phyloP scores from a whole-genome alignment of 2,797 vertebrate genomes.

The Acanthurus lineatus region DNA sequence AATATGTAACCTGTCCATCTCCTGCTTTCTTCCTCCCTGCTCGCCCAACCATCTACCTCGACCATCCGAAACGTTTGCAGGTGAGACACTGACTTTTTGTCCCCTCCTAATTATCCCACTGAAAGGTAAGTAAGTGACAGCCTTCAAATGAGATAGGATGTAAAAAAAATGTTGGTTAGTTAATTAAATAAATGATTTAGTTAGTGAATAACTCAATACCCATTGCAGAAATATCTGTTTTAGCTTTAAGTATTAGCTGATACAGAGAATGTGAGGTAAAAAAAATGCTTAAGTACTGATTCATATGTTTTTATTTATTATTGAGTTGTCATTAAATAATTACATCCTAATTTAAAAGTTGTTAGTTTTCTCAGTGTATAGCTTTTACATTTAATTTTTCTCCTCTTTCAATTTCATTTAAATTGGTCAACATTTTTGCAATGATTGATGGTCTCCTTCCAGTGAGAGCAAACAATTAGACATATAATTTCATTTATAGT shows the following conservation, averaged over 20 bases:
- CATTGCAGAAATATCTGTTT: too few relatives aligned
- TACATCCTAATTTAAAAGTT: too few relatives aligned
- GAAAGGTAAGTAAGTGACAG: not conserved
- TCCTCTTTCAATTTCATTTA: not conserved
- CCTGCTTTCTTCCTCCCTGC: not conserved
- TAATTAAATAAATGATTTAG: not conserved
- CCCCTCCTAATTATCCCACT: not conserved
- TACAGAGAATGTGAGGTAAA: too few relatives aligned
- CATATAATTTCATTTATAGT: not conserved
- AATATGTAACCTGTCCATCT: slow-evolving; percentile 17
- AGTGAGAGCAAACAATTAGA: not conserved
- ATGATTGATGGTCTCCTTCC: not conserved
- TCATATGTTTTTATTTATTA: too few relatives aligned
- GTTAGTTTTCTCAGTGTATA: too few relatives aligned
- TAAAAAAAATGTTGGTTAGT: too few relatives aligned
- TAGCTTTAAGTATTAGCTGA: too few relatives aligned
- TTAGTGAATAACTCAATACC: too few relatives aligned
- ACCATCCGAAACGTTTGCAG: not conserved
- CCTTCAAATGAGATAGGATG: too few relatives aligned
- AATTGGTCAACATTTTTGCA: not conserved
- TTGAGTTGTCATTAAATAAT: too few relatives aligned
- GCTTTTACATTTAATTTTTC: not conserved
- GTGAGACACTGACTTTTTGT: not conserved
- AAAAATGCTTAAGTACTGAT: too few relatives aligned
- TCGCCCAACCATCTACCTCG: not conserved